Evolutionary conservation across 2,888 invertebrate genomes (phyloP), one percentile per base, ranked within the genome.

Genomic region (Drosophila buzzatii): DNA sequence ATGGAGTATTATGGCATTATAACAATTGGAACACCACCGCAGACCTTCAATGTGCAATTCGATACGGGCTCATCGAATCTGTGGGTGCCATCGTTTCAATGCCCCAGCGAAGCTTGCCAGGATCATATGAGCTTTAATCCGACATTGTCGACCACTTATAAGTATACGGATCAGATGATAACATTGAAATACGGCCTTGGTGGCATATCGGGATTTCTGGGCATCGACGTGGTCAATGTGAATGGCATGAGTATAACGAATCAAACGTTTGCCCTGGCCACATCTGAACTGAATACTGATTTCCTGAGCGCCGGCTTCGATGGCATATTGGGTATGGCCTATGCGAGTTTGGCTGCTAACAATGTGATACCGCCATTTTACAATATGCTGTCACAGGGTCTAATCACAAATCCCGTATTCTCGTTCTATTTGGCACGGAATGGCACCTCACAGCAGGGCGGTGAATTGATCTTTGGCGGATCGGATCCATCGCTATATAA

Each of bases 231-330:
- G 67, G 96, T 99, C 75, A 94, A 94, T 57, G 63, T 87, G 27
- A 97, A 96, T 70, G 96, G 95, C 52, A 81, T 97, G 57, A 89
- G 93, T 64, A 95, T 98, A 61, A 93, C 94, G 82, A 93, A 94
- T 67, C 98, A 99, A 94, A 97, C 97, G 37, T 99, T 99, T 94
- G 99, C 97, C 8, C 98, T 98, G 94, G 99, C 99, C 10, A 93
- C 97, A 70, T 95, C 95, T 82, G 98, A 99, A 94, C 98, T 98
- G 70, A 93, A 96, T 23, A 96, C 97, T 35, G 18, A 35, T 2
- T 99, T 99, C 93, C 96, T 98, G n/a, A 97, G 97, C 55, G 98
- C 98, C 73, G 97, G 97, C 93, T 99, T 99, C 93, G 99, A 99
- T 93, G 98, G 99, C 74, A 99, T 99, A 91, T 94, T 99, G 70